phyloP scores from a whole-genome alignment of 2,113 vertebrate genomes.

The Setophaga coronata region DNA sequence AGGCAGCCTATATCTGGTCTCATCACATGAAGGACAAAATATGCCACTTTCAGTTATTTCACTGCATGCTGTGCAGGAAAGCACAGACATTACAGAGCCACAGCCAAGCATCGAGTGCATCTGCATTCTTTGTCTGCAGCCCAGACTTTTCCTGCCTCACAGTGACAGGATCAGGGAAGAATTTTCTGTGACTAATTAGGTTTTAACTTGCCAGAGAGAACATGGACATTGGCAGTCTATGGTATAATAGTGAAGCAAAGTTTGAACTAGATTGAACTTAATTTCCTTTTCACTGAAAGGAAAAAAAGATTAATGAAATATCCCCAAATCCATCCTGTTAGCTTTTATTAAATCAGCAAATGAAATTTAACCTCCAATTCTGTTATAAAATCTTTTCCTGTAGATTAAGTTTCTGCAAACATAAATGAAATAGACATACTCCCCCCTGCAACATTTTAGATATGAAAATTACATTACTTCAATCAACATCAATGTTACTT shows the following conservation, averaged over 20 bases:
- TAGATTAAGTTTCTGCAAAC: constrained; percentile 84
- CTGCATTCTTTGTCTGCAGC: constrained; percentile 57
- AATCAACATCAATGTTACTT: constrained; percentile 70
- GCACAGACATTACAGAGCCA: not conserved
- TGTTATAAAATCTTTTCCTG: constrained; percentile 81
- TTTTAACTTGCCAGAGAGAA: constrained; percentile 85
- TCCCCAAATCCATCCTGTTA: constrained; percentile 97
- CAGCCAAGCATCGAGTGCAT: constrained; percentile 36
- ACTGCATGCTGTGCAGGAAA: not conserved
- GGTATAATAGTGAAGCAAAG: constrained; percentile 75
- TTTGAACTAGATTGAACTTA: constrained; percentile 89
- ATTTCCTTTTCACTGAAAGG: constrained; percentile 95
- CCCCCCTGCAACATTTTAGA: constrained; percentile 67
- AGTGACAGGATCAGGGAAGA: constrained; percentile 84
- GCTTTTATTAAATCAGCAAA: constrained; percentile 97
- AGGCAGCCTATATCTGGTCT: not conserved
- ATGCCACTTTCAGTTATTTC: not conserved
- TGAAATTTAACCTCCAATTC: constrained; percentile 88
- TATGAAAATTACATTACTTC: constrained; percentile 80
- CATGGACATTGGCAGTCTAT: constrained; percentile 81
- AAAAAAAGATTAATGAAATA: constrained; percentile 98
- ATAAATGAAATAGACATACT: constrained; percentile 72
- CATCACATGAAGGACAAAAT: not conserved
- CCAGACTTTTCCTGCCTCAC: constrained; percentile 68
- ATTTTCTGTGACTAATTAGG: constrained; percentile 91